Base-by-base conservation (phyloP, 92 coral and sea anemone genomes). In the Galaxea fascicularis region DNA sequence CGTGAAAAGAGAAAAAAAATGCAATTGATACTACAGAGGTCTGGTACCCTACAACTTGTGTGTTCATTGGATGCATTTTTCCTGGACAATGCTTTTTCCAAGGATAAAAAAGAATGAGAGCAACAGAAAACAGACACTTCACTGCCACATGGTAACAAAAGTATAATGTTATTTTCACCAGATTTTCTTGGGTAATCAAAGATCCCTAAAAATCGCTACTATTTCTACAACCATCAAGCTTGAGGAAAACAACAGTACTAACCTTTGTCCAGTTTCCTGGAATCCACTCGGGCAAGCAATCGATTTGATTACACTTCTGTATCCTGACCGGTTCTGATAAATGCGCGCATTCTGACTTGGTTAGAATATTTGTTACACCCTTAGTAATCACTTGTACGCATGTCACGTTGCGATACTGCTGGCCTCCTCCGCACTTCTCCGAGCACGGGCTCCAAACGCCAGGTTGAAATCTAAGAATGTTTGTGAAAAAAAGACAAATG, bases 181-280 rank as follows among this genome's bases (percentile, higher is more conserved):
- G 41, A 35, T 35, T 35, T 35, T 35, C 41, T 35, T 35, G 41
- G 41, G 2, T 35, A 2, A 35, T 35, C 2, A 35, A 35, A 35
- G 41, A 35, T 35, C 41, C 41, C 41, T 2, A 2, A 6, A 5
- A 58, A 58, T 17, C 4, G 22, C 58, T 13, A 8, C 10, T 9
- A 58, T n/a, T 17, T 24, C 2, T 10, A 58, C 4, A 3, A 58
- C 20, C 26, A 41, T 30, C 4, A 25, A 0, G 47, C 25, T 12
- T 53, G n/a, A n/a, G n/a, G n/a, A n/a, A n/a, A n/a, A 10, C 41
- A 44, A 18, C 18, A 26, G 15, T 12, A 45, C 87, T 25, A 59
- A 95, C 98, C 94, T 90, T 78, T 1, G 89, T 80, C 98, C 98
- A 95, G 10, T 73, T 74, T 11, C 91, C 94, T 17, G 78, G 66